Evolutionary conservation across 2,113 vertebrate species (phyloP), one percentile per base, ranked within the genome.

Genomic region (Hippolais icterina): DNA sequence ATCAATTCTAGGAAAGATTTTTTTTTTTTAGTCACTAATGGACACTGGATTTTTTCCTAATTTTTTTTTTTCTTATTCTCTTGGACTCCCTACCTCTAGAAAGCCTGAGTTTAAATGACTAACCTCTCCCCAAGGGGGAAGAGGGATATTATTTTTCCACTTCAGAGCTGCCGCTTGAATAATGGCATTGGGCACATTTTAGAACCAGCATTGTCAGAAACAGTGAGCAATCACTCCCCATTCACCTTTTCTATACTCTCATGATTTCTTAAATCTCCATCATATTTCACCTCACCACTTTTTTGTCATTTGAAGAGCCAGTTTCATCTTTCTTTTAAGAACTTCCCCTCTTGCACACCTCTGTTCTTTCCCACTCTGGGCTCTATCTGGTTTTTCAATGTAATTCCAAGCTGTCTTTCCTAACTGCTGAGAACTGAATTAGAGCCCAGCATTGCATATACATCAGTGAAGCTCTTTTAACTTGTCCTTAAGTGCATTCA

Each of bases 201-300:
- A 81, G 83, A 96, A 19, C 50, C 35, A 68, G 76, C 75, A 93
- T 89, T 96, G 95, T 96, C 94, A 92, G 91, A 89, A 89, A 59
- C 77, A 63, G 95, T 70, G 83, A 96, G 96, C 94, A 97, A 97
- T 97, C 96, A 97, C 80, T 95, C 91, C 68, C 94, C 87, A 95
- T 97, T 97, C 94, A 95, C 89, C 83, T 90, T 37, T 44, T 92
- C 96, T 92, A 84, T 97, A 94, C 76, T 75, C 76, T 72, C 84
- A 82, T 95, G 83, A 95, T 97, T 97, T 95, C 4, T 8, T 83
- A 90, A 74, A 61, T 81, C 86, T 87, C 91, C 89, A 75, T 93
- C 69, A 37, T 54, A 77, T 87, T 93, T 95, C 89, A 89, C 60
- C 64, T 87, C 76, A 56, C 39, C 68, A 18, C 17, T 41, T 90